Conservation (phyloP, 2,113 vertebrate genomes). For the Gopherus evgoodei region DNA sequence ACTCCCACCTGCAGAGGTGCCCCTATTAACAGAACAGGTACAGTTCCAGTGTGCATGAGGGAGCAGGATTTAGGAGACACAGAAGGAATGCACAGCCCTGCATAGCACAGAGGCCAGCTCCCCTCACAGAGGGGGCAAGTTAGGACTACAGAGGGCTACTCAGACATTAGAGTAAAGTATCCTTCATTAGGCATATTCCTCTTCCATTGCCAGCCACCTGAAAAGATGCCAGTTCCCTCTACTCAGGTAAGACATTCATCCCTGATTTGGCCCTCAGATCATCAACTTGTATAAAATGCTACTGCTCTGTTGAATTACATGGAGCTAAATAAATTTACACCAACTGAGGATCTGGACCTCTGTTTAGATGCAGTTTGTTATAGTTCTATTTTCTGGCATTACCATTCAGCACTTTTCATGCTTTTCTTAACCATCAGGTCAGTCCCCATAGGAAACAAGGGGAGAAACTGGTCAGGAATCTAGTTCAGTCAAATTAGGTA, state of each 20-base stretch:
- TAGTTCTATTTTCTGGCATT: neutral
- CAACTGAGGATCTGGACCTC: neutral
- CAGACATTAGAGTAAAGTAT: neutral
- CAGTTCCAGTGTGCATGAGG: neutral
- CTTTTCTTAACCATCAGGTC: neutral
- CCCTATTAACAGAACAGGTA: conserved; percentile 15
- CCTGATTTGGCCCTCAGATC: neutral
- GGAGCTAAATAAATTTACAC: neutral
- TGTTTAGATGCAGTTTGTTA: neutral
- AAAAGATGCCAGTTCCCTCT: neutral
- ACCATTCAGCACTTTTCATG: neutral
- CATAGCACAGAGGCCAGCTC: conserved; percentile 17
- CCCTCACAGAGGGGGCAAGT: conserved; percentile 28
- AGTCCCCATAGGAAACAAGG: too few species aligned
- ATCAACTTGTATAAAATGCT: neutral
- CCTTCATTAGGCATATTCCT: neutral
- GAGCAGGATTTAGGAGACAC: conserved; percentile 17
- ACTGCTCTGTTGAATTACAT: neutral
- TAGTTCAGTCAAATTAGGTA: neutral
- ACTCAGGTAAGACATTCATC: neutral
- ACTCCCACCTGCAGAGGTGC: neutral
- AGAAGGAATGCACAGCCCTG: neutral
- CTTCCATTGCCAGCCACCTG: neutral
- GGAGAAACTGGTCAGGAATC: too few species aligned
- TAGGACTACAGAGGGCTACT: neutral